Conservation (phyloP, 2,113 vertebrate genomes). For the Eretmochelys imbricata region DNA sequence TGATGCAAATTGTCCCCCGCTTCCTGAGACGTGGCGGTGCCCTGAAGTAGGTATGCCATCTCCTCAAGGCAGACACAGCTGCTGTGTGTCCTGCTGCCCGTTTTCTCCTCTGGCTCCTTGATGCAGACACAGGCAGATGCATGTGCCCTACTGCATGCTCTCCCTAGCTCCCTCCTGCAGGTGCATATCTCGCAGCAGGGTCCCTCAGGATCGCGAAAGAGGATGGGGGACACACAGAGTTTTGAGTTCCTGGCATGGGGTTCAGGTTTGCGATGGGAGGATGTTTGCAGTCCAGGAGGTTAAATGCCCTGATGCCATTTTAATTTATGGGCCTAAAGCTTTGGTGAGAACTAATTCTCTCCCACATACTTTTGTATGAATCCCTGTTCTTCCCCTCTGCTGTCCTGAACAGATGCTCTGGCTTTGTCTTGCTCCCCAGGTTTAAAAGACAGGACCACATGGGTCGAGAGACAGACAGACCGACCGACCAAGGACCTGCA, state of each 20-base stretch:
- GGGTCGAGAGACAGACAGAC: not conserved
- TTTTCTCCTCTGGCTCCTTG: accelerated
- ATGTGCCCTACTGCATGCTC: accelerated
- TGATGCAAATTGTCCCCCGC: not conserved
- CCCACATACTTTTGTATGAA: not conserved
- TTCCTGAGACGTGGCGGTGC: accelerated
- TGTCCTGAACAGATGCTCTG: not conserved
- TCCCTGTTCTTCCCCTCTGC: not conserved
- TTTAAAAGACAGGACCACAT: accelerated
- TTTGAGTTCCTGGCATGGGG: not conserved
- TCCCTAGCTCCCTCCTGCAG: not conserved
- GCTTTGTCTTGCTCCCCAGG: not conserved
- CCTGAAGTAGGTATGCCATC: no score
- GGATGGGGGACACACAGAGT: not conserved
- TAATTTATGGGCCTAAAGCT: not conserved
- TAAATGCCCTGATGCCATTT: not conserved
- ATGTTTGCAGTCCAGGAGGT: not conserved
- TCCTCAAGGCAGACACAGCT: not conserved
- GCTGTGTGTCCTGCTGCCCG: not conserved
- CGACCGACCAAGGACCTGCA: not conserved
- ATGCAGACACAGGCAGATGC: not conserved
- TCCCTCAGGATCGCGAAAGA: not conserved
- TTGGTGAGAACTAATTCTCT: accelerated
- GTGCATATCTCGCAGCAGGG: not conserved
- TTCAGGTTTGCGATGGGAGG: not conserved